A percentile compares a stretch with the other conserved stretches of the same genome.
These are phyloP conservation scores for Apodemus agrarius DNA, from an alignment of 2,797 vertebrate species.

Conservation along the genomic window DNA sequence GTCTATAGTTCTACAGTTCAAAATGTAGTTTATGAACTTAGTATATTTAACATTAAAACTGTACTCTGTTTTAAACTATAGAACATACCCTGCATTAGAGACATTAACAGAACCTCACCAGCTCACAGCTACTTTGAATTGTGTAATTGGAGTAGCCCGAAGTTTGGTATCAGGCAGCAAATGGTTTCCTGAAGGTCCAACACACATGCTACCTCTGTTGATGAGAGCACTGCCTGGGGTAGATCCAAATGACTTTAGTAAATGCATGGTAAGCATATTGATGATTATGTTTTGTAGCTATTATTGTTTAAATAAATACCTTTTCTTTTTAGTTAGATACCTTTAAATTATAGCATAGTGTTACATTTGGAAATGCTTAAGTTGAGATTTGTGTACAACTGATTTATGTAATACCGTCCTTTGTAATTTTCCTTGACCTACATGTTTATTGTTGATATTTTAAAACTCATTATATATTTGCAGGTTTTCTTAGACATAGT, in stretches of 20 bases:
- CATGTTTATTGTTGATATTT: constrained; percentile 10
- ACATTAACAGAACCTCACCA: constrained; percentile 98
- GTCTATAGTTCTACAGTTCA: neutral
- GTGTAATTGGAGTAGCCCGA: constrained; percentile 97
- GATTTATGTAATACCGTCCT: neutral
- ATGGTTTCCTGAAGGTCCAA: constrained; percentile 96
- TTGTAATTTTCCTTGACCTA: neutral
- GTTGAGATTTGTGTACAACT: constrained; percentile 1
- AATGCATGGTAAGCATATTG: constrained; percentile 94
- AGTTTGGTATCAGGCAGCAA: constrained; percentile 95
- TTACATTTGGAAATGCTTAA: neutral
- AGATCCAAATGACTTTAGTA: constrained; percentile 99
- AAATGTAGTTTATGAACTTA: constrained; percentile 36
- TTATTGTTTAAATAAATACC: neutral
- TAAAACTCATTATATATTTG: constrained; percentile 29
- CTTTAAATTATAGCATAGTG: neutral
- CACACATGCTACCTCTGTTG: constrained; percentile 97
- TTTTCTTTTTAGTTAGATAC: neutral
- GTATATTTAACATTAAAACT: constrained; percentile 47
- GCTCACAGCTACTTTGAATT: constrained; percentile 97
- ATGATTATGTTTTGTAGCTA: neutral
- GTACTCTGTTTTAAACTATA: constrained; percentile 78
- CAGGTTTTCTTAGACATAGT: neutral
- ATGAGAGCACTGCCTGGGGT: constrained; percentile 98
- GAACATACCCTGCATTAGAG: constrained; percentile 98